Conservation (phyloP, 1,140 invertebrate genomes). For the Drosophila miranda region DNA sequence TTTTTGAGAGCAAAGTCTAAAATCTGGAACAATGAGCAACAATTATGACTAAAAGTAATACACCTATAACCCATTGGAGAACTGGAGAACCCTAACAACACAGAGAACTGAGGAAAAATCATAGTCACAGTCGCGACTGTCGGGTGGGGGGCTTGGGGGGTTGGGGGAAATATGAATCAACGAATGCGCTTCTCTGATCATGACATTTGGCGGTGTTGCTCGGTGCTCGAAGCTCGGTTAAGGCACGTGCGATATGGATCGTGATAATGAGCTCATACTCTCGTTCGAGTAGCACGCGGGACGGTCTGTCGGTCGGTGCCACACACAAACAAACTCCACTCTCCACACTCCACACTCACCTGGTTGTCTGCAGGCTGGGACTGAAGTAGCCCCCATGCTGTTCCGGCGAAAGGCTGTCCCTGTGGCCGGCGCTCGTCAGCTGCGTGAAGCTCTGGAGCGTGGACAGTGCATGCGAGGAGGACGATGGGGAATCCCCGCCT, state of each 20-base stretch:
- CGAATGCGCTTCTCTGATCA: conserved; percentile 55
- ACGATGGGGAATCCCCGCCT: conserved; percentile 73
- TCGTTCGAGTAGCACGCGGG: not conserved
- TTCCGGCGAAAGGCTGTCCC: conserved; percentile 69
- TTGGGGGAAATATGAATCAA: conserved; percentile 64
- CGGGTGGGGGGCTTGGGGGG: not conserved
- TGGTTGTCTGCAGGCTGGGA: conserved; percentile 61
- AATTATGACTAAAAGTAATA: conserved; percentile 7
- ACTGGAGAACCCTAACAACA: conserved; percentile 44
- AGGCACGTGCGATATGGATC: conserved; percentile 65
- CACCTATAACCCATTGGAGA: not conserved
- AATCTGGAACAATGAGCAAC: conserved; percentile 29
- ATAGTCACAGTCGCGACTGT: conserved; percentile 29
- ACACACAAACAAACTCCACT: not conserved
- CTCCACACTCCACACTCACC: conserved; percentile 56
- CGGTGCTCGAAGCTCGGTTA: conserved; percentile 41
- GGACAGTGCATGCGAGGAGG: conserved; percentile 62
- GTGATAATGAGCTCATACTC: conserved; percentile 63
- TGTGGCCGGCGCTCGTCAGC: conserved; percentile 63
- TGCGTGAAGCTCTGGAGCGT: conserved; percentile 77
- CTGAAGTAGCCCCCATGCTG: conserved; percentile 66
- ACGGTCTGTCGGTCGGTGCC: not conserved
- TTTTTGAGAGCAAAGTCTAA: conserved; percentile 9
- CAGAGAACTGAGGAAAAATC: conserved; percentile 37
- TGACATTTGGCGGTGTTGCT: conserved; percentile 68